Percentiles rank a stretch among this genome's conserved stretches.
Evolutionary conservation across 2,113 vertebrate genomes (phyloP).

Genomic region (Ginglymostoma cirratum): DNA sequence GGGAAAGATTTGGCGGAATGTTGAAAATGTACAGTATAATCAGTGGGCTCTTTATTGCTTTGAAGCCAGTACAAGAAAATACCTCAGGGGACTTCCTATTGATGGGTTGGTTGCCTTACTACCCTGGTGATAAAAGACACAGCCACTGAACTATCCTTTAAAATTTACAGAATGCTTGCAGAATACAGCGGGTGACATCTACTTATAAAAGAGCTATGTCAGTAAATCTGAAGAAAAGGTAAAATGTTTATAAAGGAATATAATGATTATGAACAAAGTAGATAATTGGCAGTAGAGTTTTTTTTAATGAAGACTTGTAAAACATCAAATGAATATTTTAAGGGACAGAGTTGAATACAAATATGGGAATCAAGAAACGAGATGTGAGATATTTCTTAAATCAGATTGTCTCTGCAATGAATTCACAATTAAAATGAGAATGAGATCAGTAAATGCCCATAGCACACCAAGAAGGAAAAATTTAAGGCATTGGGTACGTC

Average conservation of each 20-base stretch:
- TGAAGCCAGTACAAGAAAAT: not conserved
- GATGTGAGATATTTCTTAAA: not conserved
- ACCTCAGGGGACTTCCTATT: not conserved
- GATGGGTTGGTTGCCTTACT: not conserved
- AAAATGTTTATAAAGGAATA: not conserved
- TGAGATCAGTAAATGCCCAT: not conserved
- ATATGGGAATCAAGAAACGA: not conserved
- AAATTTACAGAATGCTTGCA: conserved; percentile 3
- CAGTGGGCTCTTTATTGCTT: not conserved
- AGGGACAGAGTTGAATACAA: not conserved
- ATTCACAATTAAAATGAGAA: not conserved
- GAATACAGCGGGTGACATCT: not conserved
- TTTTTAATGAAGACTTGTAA: not conserved
- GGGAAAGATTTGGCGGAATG: not conserved
- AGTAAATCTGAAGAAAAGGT: not conserved
- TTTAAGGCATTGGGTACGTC: not conserved
- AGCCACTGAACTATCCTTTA: not conserved
- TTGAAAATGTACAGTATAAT: not conserved
- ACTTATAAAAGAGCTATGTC: not conserved
- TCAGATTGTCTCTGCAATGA: not conserved
- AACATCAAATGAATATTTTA: not conserved
- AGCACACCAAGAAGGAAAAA: not conserved
- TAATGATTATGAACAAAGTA: not conserved
- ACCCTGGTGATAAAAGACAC: not conserved
- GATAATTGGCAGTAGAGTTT: not conserved